These are phyloP conservation scores for Opisthocomus hoazin DNA, from an alignment of 2,113 vertebrate genomes.

Conservation along the genomic window DNA sequence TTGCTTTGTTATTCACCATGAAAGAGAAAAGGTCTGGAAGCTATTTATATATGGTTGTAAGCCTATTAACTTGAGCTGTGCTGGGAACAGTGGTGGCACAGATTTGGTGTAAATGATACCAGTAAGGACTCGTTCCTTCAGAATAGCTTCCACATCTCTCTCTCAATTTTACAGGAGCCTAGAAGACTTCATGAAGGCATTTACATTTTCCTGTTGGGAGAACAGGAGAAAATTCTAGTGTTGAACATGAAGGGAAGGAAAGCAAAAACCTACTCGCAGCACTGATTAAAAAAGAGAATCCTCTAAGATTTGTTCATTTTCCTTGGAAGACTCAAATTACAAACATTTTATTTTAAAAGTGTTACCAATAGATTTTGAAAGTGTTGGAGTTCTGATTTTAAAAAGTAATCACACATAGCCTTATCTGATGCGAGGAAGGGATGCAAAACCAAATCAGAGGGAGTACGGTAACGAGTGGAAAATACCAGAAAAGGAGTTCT, in stretches of 20 bases:
- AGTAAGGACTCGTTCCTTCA: not conserved
- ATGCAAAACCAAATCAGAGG: not conserved
- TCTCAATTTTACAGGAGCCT: not conserved
- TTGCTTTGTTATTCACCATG: not conserved
- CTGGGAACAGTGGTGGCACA: not conserved
- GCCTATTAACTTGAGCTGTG: not conserved
- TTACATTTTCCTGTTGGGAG: not conserved
- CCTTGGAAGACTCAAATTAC: not conserved
- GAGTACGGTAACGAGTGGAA: not conserved
- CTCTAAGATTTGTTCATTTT: not conserved
- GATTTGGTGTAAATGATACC: not conserved
- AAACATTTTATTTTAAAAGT: not conserved
- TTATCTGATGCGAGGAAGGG: not conserved
- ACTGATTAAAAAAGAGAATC: not conserved
- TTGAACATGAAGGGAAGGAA: not conserved
- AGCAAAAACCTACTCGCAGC: not conserved
- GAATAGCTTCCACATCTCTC: not conserved
- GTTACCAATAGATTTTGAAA: not conserved
- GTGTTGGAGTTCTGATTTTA: not conserved
- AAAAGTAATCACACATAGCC: not conserved
- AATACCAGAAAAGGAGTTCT: not conserved
- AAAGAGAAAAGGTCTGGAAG: not conserved
- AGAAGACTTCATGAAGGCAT: not conserved
- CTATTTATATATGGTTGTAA: not conserved
- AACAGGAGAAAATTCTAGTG: not conserved